Evolutionary conservation across 2,888 invertebrate genomes (phyloP).

Genomic region (Caenorhabditis sp.): DNA sequence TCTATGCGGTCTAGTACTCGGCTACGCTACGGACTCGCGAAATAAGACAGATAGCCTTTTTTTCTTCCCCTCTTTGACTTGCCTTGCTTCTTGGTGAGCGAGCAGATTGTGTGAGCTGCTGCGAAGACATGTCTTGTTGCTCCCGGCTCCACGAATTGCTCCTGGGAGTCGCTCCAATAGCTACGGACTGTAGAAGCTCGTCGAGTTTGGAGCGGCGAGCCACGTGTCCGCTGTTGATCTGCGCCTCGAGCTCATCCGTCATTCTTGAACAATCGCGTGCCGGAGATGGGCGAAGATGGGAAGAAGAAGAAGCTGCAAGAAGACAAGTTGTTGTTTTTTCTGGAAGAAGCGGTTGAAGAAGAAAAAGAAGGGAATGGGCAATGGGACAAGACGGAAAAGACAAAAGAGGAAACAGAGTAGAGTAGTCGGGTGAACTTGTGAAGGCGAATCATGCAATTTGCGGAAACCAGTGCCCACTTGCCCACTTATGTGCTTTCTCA

Average conservation of each 20-base stretch:
- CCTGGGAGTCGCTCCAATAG: slow-evolving; percentile 59
- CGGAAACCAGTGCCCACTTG: slow-evolving; percentile 60
- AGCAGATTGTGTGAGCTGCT: slow-evolving; percentile 62
- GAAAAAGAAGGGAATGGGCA: too few species aligned
- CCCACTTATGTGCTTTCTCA: slow-evolving; percentile 62
- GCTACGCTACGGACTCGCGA: slow-evolving; percentile 26
- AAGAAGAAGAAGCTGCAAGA: slow-evolving; percentile 15
- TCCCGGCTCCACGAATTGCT: slow-evolving; percentile 68
- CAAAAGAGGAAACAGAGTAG: not conserved
- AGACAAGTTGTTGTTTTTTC: slow-evolving; percentile 18
- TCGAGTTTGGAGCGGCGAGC: slow-evolving; percentile 65
- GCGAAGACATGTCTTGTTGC: slow-evolving; percentile 46
- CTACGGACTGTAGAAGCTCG: slow-evolving; percentile 50
- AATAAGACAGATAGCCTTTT: slow-evolving; percentile 55
- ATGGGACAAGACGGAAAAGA: not conserved
- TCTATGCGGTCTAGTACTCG: slow-evolving; percentile 1
- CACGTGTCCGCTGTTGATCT: slow-evolving; percentile 37
- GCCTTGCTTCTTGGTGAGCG: slow-evolving; percentile 68
- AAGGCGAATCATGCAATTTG: slow-evolving; percentile 57
- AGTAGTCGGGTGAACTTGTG: slow-evolving; percentile 54
- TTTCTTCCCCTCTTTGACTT: too few species aligned
- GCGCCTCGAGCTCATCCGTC: slow-evolving; percentile 44
- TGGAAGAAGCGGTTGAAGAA: slow-evolving; percentile 21
- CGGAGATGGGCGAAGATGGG: not conserved
- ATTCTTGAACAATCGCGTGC: slow-evolving; percentile 53